Evolutionary conservation across 2,797 vertebrate species (phyloP).

Genomic region (Chaetodon trifasciatus): DNA sequence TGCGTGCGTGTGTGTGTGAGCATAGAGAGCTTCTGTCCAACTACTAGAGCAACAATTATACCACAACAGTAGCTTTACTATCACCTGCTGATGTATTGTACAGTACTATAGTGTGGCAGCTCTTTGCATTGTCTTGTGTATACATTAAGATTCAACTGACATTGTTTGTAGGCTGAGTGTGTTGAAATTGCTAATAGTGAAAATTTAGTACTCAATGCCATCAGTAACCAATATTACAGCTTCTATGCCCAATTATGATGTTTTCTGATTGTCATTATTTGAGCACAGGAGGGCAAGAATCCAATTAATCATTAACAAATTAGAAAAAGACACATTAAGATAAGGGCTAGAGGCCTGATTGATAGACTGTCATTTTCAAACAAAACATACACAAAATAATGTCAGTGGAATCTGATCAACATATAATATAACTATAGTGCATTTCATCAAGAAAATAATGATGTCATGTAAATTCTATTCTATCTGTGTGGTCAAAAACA

Average conservation of each 20-base stretch:
- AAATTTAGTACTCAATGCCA: background rate
- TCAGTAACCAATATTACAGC: background rate
- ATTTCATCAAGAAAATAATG: slow-evolving; percentile 11
- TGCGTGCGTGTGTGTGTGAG: slow-evolving; percentile 22
- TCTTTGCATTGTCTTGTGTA: slow-evolving; percentile 18
- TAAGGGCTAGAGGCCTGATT: background rate
- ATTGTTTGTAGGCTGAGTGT: background rate
- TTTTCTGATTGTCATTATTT: slow-evolving; percentile 11
- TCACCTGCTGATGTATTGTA: slow-evolving; percentile 34
- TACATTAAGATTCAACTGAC: slow-evolving; percentile 17
- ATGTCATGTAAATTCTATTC: background rate
- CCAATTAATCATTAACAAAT: slow-evolving; percentile 37
- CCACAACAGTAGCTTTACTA: slow-evolving; percentile 40
- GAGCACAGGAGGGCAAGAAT: slow-evolving; percentile 14
- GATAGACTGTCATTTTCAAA: background rate
- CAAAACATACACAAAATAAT: slow-evolving; percentile 5
- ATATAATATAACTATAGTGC: background rate
- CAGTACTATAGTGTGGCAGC: slow-evolving; percentile 2
- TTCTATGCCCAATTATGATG: background rate
- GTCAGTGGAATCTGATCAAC: slow-evolving; percentile 6
- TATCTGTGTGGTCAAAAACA: background rate
- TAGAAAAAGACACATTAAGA: background rate
- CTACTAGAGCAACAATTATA: slow-evolving; percentile 67
- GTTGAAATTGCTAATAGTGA: background rate
- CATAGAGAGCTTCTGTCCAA: slow-evolving; percentile 24